Conservation (phyloP, 2,888 invertebrate species). For the Phaonia tiefii region DNA sequence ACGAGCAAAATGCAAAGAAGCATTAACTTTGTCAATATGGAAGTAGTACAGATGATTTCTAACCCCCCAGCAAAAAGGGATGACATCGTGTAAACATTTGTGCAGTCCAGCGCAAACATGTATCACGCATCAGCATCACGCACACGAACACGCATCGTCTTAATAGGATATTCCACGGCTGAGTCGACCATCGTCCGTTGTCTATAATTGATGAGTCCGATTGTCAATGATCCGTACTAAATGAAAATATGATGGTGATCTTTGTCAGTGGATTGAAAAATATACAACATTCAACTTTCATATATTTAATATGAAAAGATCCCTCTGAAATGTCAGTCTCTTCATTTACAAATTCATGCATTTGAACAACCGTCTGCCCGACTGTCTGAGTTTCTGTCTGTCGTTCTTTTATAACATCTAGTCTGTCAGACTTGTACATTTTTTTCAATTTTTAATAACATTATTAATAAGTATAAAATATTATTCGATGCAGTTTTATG, state of each 20-base stretch:
- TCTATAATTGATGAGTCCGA: constrained; percentile 66
- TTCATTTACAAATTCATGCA: neutral
- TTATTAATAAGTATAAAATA: constrained; percentile 60
- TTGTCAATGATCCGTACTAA: constrained; percentile 67
- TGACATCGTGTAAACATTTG: constrained; percentile 58
- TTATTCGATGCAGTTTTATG: constrained; percentile 46
- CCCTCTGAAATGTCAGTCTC: neutral
- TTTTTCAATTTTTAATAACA: constrained; percentile 55
- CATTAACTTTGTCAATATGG: too few relatives aligned
- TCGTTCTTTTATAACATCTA: neutral
- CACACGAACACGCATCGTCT: constrained; percentile 23
- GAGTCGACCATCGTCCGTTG: constrained; percentile 6
- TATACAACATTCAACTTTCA: neutral
- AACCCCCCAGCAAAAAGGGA: constrained; percentile 40
- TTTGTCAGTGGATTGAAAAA: constrained; percentile 23
- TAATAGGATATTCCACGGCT: neutral
- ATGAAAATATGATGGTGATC: constrained; percentile 56
- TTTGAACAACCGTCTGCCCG: too few relatives aligned
- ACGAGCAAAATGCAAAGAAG: constrained; percentile 37
- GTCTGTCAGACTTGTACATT: constrained; percentile 8
- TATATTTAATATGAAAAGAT: neutral
- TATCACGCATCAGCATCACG: constrained; percentile 2
- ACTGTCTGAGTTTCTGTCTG: neutral
- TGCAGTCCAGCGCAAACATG: constrained; percentile 9
- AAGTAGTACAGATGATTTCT: constrained; percentile 16